Conservation (phyloP, 2,797 vertebrate genomes). For the Sebastes diploproa region DNA sequence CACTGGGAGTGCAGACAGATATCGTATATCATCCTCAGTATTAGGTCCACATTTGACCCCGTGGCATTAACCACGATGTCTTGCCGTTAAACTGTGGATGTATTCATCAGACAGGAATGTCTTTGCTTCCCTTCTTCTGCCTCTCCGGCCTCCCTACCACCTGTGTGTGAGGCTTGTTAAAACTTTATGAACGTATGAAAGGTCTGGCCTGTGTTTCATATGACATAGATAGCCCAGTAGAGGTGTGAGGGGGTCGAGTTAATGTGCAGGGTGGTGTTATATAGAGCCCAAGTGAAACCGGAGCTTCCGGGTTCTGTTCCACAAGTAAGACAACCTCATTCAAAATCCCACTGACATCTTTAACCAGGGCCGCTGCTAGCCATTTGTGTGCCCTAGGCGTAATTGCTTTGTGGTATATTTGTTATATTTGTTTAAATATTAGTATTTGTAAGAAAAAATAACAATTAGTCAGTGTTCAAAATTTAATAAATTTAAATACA, state of each 20-base stretch:
- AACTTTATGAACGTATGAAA: slow-evolving; percentile 65
- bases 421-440: too few species aligned
- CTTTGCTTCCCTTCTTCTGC: slow-evolving; percentile 3
- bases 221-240: slow-evolving; percentile 52
- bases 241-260: slow-evolving; percentile 33
- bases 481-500: too few species aligned
- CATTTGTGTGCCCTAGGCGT: too few species aligned
- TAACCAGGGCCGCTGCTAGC: background rate
- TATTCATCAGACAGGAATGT: slow-evolving; percentile 47
- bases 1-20: background rate
- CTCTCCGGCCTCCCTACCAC: slow-evolving; percentile 14
- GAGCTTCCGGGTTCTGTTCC: background rate
- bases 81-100: slow-evolving; percentile 40
- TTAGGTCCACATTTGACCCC: slow-evolving; percentile 33
- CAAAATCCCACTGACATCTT: background rate
- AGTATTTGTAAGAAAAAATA: too few species aligned
- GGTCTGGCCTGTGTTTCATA: slow-evolving; percentile 48
- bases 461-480: too few species aligned
- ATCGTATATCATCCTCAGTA: slow-evolving; percentile 22
- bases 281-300: background rate
- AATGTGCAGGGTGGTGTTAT: slow-evolving; percentile 23
- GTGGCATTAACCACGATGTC: slow-evolving; percentile 19
- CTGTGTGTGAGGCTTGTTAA: slow-evolving; percentile 60
- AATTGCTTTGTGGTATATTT: too few species aligned
- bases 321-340: background rate